A percentile compares a stretch with the other conserved stretches of the same genome.
Conservation (phyloP, 2,888 invertebrate genomes). For the Diogma glabrata region DNA sequence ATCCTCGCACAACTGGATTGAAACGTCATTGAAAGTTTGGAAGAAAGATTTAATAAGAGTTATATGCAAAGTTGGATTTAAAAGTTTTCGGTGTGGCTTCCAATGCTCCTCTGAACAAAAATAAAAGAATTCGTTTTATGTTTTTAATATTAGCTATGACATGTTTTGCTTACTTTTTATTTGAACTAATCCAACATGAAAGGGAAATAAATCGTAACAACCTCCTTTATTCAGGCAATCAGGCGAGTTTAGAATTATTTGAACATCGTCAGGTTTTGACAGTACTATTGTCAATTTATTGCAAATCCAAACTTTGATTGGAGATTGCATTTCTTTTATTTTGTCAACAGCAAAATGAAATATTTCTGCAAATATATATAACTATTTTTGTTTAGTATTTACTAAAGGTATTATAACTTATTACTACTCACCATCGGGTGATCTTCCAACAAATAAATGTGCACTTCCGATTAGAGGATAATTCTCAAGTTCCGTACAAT, state of each 20-base stretch:
- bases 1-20: no score
- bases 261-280: background rate
- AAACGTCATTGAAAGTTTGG: background rate
- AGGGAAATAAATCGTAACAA: background rate
- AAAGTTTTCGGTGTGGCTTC: background rate
- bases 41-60: background rate
- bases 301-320: background rate
- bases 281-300: background rate
- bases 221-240: conserved; percentile 2
- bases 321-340: no score
- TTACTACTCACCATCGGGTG: background rate
- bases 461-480: background rate
- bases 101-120: background rate
- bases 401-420: no score
- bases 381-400: no score
- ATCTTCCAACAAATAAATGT: background rate
- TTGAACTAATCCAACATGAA: background rate
- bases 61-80: background rate
- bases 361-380: no score
- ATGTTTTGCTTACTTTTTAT: conserved; percentile 1
- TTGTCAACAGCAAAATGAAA: no score
- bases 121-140: no score
- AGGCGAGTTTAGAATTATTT: background rate
- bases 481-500: background rate
- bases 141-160: no score